Evolutionary conservation across 2,113 vertebrate genomes (phyloP).

Genomic region (Galeopterus variegatus): DNA sequence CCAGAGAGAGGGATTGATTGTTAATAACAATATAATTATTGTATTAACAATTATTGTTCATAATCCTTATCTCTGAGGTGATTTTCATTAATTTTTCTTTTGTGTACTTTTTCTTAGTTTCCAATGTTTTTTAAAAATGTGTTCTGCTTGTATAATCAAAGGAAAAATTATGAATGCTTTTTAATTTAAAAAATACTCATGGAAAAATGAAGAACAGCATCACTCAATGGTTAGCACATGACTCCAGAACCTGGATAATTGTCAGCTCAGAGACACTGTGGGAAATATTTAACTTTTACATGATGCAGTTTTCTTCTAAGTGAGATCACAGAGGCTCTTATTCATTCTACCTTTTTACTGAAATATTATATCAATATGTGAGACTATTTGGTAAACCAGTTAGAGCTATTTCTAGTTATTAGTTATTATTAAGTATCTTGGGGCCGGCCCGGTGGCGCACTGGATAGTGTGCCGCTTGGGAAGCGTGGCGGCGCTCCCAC

Average conservation of each 20-base stretch:
- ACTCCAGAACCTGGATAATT: neutral
- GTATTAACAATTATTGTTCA: neutral
- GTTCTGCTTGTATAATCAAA: neutral
- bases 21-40: neutral
- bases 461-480: no score
- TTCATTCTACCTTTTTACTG: neutral
- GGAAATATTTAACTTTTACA: neutral
- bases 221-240: neutral
- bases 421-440: neutral
- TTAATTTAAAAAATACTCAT: neutral
- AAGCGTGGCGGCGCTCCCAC: no score
- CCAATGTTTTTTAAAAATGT: neutral
- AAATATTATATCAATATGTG: neutral
- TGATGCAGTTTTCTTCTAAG: neutral
- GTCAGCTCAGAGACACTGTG: neutral
- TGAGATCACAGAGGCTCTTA: neutral
- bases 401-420: neutral
- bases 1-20: neutral
- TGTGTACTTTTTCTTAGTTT: neutral
- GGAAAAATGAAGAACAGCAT: neutral
- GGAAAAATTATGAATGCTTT: neutral
- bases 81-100: constrained; percentile 44
- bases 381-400: neutral
- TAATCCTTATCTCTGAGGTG: neutral
- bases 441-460: no score